Conservation (phyloP, 2,113 vertebrate species). For the Peromyscus californicus region DNA sequence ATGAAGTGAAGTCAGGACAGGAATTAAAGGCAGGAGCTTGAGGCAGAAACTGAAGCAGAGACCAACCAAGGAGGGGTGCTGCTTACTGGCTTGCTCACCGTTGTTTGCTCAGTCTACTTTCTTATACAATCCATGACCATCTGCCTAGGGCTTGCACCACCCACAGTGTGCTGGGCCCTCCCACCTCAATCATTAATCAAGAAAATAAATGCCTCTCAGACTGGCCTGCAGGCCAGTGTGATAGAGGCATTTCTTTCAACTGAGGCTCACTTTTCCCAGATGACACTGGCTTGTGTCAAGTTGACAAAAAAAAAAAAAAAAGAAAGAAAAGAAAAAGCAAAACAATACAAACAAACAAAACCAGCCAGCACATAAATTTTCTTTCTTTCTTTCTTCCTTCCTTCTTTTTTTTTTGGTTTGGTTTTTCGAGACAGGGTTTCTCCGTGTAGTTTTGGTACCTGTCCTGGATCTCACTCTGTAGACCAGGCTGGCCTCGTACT, state of each 20-base stretch:
- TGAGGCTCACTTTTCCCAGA: neutral
- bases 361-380: neutral
- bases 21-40: neutral
- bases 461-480: too few relatives aligned
- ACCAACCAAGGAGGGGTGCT: too few relatives aligned
- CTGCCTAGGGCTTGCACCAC: neutral
- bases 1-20: neutral
- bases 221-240: neutral
- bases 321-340: too few relatives aligned
- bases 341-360: neutral
- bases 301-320: too few relatives aligned
- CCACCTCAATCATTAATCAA: neutral
- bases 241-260: neutral
- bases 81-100: neutral
- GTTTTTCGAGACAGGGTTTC: too few relatives aligned
- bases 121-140: neutral
- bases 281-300: neutral
- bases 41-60: neutral
- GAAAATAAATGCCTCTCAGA: neutral
- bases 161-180: neutral
- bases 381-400: neutral
- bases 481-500: too few relatives aligned
- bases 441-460: too few relatives aligned
- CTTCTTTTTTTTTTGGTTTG: too few relatives aligned
- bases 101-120: neutral